These are phyloP conservation scores for Prunella himalayana DNA, from an alignment of 2,113 vertebrate species.

Conservation along the genomic window DNA sequence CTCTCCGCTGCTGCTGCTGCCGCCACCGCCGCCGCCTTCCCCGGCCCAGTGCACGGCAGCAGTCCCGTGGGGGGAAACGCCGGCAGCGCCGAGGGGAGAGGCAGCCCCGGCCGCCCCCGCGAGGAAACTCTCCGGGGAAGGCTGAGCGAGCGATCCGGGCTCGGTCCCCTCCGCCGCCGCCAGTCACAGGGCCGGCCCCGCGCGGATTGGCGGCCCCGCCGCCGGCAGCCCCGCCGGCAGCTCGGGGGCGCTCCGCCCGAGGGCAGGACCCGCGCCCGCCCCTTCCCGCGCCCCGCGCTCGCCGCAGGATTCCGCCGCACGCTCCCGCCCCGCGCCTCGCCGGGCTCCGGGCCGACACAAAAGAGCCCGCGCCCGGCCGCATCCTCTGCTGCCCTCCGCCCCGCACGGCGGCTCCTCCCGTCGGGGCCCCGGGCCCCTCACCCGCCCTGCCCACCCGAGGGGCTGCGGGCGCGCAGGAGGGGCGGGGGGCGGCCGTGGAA, in stretches of 20 bases:
- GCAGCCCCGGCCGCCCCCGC: neutral
- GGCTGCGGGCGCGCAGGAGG: neutral
- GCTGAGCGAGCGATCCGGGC: neutral
- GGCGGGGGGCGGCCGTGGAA: neutral
- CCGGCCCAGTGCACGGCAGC: neutral
- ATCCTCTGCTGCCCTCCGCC: neutral
- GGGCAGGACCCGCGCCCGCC: neutral
- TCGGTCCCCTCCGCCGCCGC: neutral
- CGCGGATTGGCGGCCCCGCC: constrained; percentile 8
- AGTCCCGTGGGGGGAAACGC: neutral
- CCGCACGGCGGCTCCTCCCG: neutral
- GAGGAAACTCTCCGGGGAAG: neutral
- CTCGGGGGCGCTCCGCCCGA: neutral
- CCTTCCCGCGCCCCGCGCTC: neutral
- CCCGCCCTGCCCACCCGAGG: neutral
- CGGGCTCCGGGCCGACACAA: accelerated
- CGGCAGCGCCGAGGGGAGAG: neutral
- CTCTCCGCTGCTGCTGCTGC: neutral
- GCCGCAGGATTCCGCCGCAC: neutral
- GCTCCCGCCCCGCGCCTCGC: too few relatives aligned
- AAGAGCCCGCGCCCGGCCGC: neutral
- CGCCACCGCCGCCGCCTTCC: neutral
- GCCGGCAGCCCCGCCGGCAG: constrained; percentile 7
- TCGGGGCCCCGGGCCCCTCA: neutral
- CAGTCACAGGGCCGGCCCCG: constrained; percentile 5